phyloP scores from a whole-genome alignment of 2,113 vertebrate genomes.

The Uria aalge region DNA sequence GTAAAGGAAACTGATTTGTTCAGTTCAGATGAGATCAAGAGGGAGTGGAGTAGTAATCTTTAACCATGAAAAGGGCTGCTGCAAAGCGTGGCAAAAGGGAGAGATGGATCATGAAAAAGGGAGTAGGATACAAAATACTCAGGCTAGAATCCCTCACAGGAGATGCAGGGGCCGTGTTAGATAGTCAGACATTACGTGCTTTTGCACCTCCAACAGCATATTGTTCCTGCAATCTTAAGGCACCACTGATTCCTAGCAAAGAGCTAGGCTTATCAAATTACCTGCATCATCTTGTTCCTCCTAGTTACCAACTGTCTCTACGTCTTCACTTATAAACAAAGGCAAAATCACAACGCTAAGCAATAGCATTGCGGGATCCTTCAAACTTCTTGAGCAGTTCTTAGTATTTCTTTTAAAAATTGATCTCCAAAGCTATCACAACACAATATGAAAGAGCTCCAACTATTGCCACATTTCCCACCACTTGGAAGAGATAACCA shows the following conservation, averaged over 20 bases:
- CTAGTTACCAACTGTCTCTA: background rate
- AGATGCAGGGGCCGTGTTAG: background rate
- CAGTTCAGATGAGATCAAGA: background rate
- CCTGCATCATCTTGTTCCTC: background rate
- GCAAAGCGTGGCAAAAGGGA: background rate
- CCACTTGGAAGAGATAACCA: background rate
- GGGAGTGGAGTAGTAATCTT: background rate
- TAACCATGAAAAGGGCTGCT: background rate
- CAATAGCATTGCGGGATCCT: background rate
- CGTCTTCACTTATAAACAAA: background rate
- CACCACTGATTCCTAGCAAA: background rate
- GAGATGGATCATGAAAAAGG: background rate
- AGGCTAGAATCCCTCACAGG: background rate
- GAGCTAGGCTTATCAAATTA: background rate
- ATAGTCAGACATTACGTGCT: fast-evolving
- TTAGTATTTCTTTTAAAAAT: background rate
- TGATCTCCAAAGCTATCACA: background rate
- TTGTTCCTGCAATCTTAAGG: background rate
- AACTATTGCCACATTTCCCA: background rate
- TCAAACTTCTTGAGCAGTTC: background rate
- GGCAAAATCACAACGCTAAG: background rate
- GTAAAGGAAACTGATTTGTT: background rate
- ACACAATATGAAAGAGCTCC: background rate
- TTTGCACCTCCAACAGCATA: background rate
- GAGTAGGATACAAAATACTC: background rate